Percentiles rank a stretch among this genome's conserved stretches.
These are phyloP conservation scores for sheep (Ovis aries) DNA, from an alignment of 2,113 vertebrate genomes.

Conservation along the genomic window ARS-UI_Ramb_v3.0 NC_056055.1:168338001-168338500, in stretches of 20 bases:
- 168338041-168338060: background rate
- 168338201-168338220: background rate
- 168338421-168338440: background rate
- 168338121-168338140: background rate
- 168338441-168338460: fast-evolving
- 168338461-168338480: background rate
- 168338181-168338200: background rate
- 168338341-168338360: background rate
- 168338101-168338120: background rate
- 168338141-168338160: background rate
- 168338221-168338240: background rate
- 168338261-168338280: background rate
- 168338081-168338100: background rate
- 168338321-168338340: background rate
- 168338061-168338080: background rate
- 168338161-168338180: background rate
- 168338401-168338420: background rate
- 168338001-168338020: background rate
- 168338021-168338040: background rate
- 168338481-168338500: background rate
- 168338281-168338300: background rate
- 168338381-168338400: background rate
- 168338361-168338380: background rate
- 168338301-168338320: background rate
- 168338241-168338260: background rate